Conservation (phyloP, 2,797 vertebrate species). For the Sciurus vulgaris region DNA sequence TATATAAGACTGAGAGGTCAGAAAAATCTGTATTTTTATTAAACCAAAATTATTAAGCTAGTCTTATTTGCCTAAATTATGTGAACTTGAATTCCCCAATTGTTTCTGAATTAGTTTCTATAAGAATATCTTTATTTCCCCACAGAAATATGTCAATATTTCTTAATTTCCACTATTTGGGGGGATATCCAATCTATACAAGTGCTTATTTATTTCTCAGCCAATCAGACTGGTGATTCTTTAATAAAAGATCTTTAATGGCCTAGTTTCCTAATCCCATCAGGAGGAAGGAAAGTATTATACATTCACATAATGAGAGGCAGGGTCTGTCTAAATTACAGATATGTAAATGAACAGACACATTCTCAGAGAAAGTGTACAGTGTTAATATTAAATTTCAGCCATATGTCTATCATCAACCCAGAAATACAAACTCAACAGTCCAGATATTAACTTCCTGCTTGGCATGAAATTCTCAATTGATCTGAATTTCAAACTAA, state of each 20-base stretch:
- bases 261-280: background rate
- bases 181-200: background rate
- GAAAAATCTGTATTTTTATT: conserved; percentile 45
- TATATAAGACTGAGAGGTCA: background rate
- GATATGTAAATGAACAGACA: background rate
- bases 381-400: conserved; percentile 14
- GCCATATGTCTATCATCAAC: background rate
- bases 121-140: background rate
- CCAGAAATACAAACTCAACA: background rate
- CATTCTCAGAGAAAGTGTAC: background rate
- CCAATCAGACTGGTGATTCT: background rate
- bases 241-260: background rate
- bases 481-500: background rate
- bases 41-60: conserved; percentile 29
- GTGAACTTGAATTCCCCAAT: background rate
- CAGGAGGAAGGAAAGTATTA: background rate
- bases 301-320: background rate
- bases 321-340: background rate
- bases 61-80: background rate
- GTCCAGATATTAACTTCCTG: background rate
- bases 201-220: background rate
- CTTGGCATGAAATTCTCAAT: background rate
- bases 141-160: background rate
- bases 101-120: background rate
- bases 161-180: conserved; percentile 40